Base-by-base conservation (phyloP, 1,140 invertebrate species). In the Drosophila orosa region DNA sequence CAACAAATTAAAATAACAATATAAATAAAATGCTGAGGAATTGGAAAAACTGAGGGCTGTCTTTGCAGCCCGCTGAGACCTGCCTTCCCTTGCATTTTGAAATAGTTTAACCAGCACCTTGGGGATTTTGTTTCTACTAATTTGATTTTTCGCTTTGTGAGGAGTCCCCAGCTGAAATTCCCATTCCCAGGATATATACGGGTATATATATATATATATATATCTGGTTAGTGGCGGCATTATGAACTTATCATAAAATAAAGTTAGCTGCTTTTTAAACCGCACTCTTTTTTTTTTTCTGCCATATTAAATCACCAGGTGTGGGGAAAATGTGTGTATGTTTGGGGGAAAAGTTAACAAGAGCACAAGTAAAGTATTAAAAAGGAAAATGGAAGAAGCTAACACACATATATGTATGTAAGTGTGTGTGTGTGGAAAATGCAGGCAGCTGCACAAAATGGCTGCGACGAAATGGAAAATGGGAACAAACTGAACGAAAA, bases 161-260 rank as follows among this genome's bases (percentile, higher is more conserved):
- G 25, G 31, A 5, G 17, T 52, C 44, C 44, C 5, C 27, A 42
- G 35, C 59, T 39, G 63, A 27, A 66, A 48, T 22, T 48, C 33
- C 68, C 52, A 69, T 22, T 69, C 61, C n/a, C 8, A 8, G 25
- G 22, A 24, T 48, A 27, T 58, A 42, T 52, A 29, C 48, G 31
- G 12, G 1, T 56, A 45, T 62, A 33, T 29, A 24, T 17, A 7
- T n/a, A 6, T 10, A 6, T 25, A 50, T 19, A 13, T 31, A 25
- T 40, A 25, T 40, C 12, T 54, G 22, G 48, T 52, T 52, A 33
- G 48, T 29, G 44, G n/a, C 7, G 39, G 74, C 74, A 74, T 77
- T 87, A 87, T 87, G 78, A 87, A 87, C 83, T 87, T 82, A 87
- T 87, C 79, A 87, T 83, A 74, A 80, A 82, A 87, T 87, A 79